Base-by-base conservation (phyloP, 2,888 invertebrate genomes). In the Chironomus tentans region DNA sequence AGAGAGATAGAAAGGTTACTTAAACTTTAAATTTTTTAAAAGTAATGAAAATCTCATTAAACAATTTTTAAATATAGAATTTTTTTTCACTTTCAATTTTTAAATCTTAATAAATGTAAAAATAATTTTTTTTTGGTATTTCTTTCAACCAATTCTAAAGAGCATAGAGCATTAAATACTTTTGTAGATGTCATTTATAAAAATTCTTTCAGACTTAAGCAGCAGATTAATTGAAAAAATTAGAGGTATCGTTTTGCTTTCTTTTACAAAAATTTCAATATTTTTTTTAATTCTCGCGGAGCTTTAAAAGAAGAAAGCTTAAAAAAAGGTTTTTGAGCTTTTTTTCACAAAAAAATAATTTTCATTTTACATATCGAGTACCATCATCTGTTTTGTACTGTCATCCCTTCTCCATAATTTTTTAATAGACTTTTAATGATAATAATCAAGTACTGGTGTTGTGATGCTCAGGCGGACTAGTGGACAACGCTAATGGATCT, bases 341-440 rank as follows among this genome's bases (percentile, higher is more conserved):
- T 46, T 28, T 69, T n/a, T 38, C 5, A 68, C 18, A 65, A 65
- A n/a, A n/a, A n/a, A n/a, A n/a, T n/a, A 4, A 1, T 50, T n/a
- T n/a, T 13, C 7, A 50, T 56, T 7, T 70, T 70, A 72, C 15
- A 46, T 71, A 12, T 50, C 7, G n/a, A 22, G 24, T 22, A n/a
- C 13, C 24, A 50, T 50, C 50, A 13, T 48, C 48, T 50, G n/a
- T 50, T 56, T 15, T 56, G 15, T 15, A 56, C 56, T 56, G 56
- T 15, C 56, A 56, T 56, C 18, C 38, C 15, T 7, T 56, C n/a
- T 50, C n/a, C 18, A 15, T 50, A 2, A n/a, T 15, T 48, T 10
- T 13, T 70, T 70, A 70, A 15, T 21, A 70, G 15, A 74, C 74
- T 28, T 74, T 74, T 46, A 74, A n/a, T 46, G 62, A 56, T 62